Conservation (phyloP, 1,140 invertebrate species). For the Meloidogyne exigua region DNA sequence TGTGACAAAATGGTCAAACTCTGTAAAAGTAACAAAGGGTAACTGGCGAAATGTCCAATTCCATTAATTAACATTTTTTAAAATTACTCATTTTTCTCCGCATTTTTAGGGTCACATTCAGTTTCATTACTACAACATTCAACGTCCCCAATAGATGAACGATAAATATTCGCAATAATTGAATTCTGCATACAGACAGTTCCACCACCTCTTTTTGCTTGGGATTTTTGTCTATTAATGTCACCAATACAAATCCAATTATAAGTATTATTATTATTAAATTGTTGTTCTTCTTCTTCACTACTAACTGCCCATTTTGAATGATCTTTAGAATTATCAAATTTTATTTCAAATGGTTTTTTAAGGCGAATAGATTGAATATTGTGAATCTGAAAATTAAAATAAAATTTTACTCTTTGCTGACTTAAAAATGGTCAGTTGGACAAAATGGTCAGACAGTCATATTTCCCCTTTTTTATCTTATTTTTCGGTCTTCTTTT, state of each 20-base stretch:
- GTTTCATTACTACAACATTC: slow-evolving; percentile 50
- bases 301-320: slow-evolving; percentile 84
- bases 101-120: slow-evolving; percentile 3
- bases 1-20: no score
- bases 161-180: slow-evolving; percentile 68
- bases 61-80: no score
- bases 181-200: slow-evolving; percentile 73
- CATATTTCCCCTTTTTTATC: no score
- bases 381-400: slow-evolving; percentile 57
- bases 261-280: slow-evolving; percentile 38
- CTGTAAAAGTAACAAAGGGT: no score
- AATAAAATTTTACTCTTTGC: neutral
- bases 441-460: no score
- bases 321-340: slow-evolving; percentile 78
- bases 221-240: slow-evolving; percentile 79
- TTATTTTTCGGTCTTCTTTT: no score
- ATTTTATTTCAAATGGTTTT: slow-evolving; percentile 60
- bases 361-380: slow-evolving; percentile 48
- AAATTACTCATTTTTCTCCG: neutral
- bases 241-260: slow-evolving; percentile 84
- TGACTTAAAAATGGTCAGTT: no score
- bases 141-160: slow-evolving; percentile 49
- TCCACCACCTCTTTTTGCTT: slow-evolving; percentile 65
- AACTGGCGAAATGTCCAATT: no score
- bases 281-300: no score